These are phyloP conservation scores for Etheostoma spectabile DNA, from an alignment of 2,113 vertebrate genomes.

Conservation along the genomic window DNA sequence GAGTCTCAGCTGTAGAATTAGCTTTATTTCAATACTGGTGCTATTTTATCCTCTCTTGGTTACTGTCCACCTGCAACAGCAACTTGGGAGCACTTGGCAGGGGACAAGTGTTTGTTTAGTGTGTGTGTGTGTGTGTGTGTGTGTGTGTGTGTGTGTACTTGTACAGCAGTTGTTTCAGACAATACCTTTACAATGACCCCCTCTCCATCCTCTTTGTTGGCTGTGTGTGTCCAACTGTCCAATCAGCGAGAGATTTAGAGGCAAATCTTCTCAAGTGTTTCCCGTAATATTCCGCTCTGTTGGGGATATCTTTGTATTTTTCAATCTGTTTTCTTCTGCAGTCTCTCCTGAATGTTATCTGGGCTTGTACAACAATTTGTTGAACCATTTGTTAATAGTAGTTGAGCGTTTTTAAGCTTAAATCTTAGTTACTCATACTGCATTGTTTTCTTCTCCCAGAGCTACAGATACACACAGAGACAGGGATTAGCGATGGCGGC, in stretches of 20 bases:
- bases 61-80: conserved; percentile 54
- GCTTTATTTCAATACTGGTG: conserved; percentile 81
- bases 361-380: conserved; percentile 43
- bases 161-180: conserved; percentile 69
- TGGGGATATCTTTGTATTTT: conserved; percentile 57
- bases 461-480: conserved; percentile 50
- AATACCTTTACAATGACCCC: background rate
- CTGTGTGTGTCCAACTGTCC: conserved; percentile 30
- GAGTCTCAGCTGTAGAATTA: conserved; percentile 70
- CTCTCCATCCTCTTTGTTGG: conserved; percentile 15
- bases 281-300: conserved; percentile 44
- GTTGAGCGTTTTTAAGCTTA: conserved; percentile 39
- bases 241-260: conserved; percentile 7
- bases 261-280: conserved; percentile 39
- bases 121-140: conserved; percentile 14
- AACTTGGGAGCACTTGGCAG: conserved; percentile 31
- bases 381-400: conserved; percentile 49
- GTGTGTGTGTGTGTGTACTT: background rate
- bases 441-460: conserved; percentile 38
- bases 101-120: conserved; percentile 45
- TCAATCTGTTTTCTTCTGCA: conserved; percentile 40
- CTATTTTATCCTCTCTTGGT: conserved; percentile 71
- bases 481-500: background rate
- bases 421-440: conserved; percentile 38
- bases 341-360: conserved; percentile 42